Evolutionary conservation across 2,888 invertebrate species (phyloP).

Genomic region (Protonemura montana): DNA sequence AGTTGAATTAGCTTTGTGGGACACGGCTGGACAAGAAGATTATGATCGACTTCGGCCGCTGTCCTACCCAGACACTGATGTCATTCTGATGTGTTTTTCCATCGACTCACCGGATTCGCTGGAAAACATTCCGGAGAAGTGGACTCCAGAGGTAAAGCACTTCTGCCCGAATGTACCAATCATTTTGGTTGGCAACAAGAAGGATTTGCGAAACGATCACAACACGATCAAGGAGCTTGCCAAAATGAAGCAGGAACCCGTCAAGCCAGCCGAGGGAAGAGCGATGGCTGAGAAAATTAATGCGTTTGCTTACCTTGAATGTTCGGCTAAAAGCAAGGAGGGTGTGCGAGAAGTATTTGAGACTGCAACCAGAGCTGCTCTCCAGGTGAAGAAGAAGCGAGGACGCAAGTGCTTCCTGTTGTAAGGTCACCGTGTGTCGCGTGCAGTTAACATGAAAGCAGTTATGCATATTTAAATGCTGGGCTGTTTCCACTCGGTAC

Average conservation of each 20-base stretch:
- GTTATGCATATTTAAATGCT: not conserved
- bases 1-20: conserved; percentile 62
- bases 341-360: conserved; percentile 99
- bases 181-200: conserved; percentile 70
- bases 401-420: conserved; percentile 87
- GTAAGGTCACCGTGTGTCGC: conserved; percentile 60
- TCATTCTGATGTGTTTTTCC: conserved; percentile 70
- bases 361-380: conserved; percentile 96
- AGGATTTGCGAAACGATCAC: conserved; percentile 91
- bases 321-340: conserved; percentile 99
- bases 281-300: conserved; percentile 99
- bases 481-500: not conserved
- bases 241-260: conserved; percentile 99
- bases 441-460: not conserved
- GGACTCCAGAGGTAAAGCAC: conserved; percentile 69
- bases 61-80: conserved; percentile 69
- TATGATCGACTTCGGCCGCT: conserved; percentile 65
- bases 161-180: conserved; percentile 71
- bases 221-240: conserved; percentile 92
- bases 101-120: conserved; percentile 69
- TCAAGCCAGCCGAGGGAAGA: conserved; percentile 95
- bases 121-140: conserved; percentile 70
- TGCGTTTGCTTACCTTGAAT: conserved; percentile 97
- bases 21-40: conserved; percentile 67
- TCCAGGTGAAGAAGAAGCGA: conserved; percentile 93